These are phyloP conservation scores for Heliconius hermathena DNA, from an alignment of 1,140 invertebrate species.

Conservation along the genomic window DNA sequence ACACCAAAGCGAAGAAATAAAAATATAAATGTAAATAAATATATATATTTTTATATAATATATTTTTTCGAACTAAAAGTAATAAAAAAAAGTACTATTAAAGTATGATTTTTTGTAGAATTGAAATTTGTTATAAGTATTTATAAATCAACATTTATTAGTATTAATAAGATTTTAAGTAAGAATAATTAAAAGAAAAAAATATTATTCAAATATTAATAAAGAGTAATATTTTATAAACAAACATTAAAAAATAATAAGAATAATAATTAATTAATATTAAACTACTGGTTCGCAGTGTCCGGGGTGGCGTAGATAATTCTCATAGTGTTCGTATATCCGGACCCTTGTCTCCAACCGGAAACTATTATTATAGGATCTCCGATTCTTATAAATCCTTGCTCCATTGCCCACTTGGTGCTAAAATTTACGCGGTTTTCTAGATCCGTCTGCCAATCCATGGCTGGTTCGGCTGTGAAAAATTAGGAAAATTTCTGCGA, in stretches of 20 bases:
- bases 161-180: no score
- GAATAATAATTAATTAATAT: not conserved
- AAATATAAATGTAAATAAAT: no score
- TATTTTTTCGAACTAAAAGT: no score
- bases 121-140: no score
- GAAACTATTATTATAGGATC: conserved; percentile 88
- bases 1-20: no score
- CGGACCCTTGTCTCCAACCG: conserved; percentile 88
- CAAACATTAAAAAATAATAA: not conserved
- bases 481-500: not conserved
- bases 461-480: conserved; percentile 55
- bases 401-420: conserved; percentile 84
- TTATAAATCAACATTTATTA: no score
- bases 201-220: no score
- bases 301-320: conserved; percentile 83
- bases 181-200: no score
- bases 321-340: conserved; percentile 90
- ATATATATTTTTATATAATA: no score
- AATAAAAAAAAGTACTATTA: no score
- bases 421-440: conserved; percentile 86
- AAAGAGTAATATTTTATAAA: not conserved
- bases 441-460: conserved; percentile 83
- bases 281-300: conserved; percentile 21
- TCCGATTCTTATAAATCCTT: conserved; percentile 85
- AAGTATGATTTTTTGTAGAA: no score